Evolutionary conservation across 2,797 vertebrate genomes (phyloP).

Genomic region (Anomalospiza imberbis): DNA sequence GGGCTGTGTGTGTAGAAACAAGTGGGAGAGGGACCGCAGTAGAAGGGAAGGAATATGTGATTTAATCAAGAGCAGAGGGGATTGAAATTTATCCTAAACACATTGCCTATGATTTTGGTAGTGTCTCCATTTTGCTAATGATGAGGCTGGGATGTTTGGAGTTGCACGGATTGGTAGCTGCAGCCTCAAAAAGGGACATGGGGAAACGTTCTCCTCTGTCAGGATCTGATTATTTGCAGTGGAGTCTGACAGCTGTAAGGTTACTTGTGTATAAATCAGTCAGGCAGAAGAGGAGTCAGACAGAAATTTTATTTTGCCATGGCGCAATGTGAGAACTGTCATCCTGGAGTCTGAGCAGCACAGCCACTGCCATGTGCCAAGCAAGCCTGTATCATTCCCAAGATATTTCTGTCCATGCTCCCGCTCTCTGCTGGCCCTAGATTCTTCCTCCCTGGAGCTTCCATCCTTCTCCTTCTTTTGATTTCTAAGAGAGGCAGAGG

Average conservation of each 20-base stretch:
- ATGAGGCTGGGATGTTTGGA: background rate
- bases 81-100: constrained; percentile 32
- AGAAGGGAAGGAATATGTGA: constrained; percentile 7
- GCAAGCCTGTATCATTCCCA: background rate
- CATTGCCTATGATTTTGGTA: background rate
- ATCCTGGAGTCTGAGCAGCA: background rate
- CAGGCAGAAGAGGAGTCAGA: background rate
- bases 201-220: background rate
- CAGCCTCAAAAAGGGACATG: background rate
- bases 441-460: background rate
- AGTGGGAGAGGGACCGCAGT: background rate
- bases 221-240: background rate
- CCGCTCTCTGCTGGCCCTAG: background rate
- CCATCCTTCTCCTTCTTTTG: background rate
- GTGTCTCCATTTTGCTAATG: background rate
- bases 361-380: background rate
- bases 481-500: background rate
- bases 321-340: background rate
- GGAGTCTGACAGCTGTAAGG: background rate
- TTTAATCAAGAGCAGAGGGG: constrained; percentile 1
- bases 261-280: background rate
- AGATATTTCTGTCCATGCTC: background rate
- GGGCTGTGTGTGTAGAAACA: background rate
- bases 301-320: background rate
- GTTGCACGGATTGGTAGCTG: background rate